Evolutionary conservation across 2,113 vertebrate species (phyloP).

Genomic region (Montifringilla adamsi): DNA sequence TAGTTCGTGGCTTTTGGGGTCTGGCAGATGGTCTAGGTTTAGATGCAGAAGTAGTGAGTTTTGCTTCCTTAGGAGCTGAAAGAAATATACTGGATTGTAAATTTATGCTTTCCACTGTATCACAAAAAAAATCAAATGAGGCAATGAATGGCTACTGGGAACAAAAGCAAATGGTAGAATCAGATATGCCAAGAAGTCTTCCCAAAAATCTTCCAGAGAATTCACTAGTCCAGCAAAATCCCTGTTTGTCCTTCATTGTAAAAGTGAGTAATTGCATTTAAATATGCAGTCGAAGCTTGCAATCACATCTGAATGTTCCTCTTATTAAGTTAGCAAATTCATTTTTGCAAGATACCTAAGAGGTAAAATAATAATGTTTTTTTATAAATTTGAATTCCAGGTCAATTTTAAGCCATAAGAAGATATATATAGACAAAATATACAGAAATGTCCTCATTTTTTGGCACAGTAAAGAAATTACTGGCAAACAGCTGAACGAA

Average conservation of each 20-base stretch:
- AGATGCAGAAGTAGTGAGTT: slow-evolving; percentile 57
- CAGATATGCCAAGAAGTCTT: not conserved
- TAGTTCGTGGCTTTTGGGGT: slow-evolving; percentile 56
- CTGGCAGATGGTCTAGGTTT: slow-evolving; percentile 64
- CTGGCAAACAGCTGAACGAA: not conserved
- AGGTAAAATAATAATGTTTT: not conserved
- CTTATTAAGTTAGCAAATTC: not conserved
- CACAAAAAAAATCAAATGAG: not conserved
- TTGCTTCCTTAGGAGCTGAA: slow-evolving; percentile 73
- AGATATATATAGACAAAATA: not conserved
- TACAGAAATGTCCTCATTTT: not conserved
- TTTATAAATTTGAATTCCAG: not conserved
- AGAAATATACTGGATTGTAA: slow-evolving; percentile 60
- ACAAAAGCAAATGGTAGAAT: not conserved
- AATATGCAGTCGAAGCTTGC: not conserved
- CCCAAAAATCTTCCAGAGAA: not conserved
- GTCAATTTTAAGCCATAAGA: not conserved
- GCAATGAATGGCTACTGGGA: not conserved
- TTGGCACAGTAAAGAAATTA: not conserved
- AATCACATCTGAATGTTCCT: not conserved
- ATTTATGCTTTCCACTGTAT: not conserved
- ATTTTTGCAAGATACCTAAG: not conserved
- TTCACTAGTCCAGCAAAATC: not conserved
- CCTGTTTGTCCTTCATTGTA: not conserved
- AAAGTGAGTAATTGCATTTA: not conserved